Conservation (phyloP, 2,888 invertebrate genomes). For the Cartodere bifasciata region DNA sequence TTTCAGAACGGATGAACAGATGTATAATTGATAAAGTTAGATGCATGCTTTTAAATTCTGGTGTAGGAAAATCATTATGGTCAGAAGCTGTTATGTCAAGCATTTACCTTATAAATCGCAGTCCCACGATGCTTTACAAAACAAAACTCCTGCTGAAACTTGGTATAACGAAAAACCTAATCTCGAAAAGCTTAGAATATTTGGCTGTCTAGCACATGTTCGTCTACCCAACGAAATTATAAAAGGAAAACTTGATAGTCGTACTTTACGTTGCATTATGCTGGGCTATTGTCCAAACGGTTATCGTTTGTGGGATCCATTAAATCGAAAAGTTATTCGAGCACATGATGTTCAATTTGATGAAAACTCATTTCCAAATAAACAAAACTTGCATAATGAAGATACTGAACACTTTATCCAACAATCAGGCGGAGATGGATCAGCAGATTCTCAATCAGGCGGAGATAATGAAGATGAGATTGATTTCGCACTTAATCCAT, state of each 20-base stretch:
- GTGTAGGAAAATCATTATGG: conserved; percentile 25
- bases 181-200: conserved; percentile 22
- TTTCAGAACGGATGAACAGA: too few relatives aligned
- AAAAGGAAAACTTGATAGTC: conserved; percentile 10
- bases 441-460: too few relatives aligned
- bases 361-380: conserved; percentile 13
- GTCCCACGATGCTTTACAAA: conserved; percentile 22
- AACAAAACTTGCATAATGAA: too few relatives aligned
- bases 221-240: conserved; percentile 7
- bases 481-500: too few relatives aligned
- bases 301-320: conserved; percentile 17
- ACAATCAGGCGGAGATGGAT: too few relatives aligned
- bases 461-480: too few relatives aligned
- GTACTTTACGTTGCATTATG: conserved; percentile 8
- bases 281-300: conserved; percentile 13
- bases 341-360: conserved; percentile 18
- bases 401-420: too few relatives aligned
- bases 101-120: conserved; percentile 24
- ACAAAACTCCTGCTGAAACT: conserved; percentile 26
- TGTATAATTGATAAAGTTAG: conserved; percentile 27
- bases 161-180: conserved; percentile 24
- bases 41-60: conserved; percentile 22
- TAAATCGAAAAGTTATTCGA: conserved; percentile 10
- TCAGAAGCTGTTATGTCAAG: conserved; percentile 25
- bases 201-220: conserved; percentile 18